These are phyloP conservation scores for Allobates femoralis DNA, from an alignment of 2,797 vertebrate species.

Conservation along the genomic window DNA sequence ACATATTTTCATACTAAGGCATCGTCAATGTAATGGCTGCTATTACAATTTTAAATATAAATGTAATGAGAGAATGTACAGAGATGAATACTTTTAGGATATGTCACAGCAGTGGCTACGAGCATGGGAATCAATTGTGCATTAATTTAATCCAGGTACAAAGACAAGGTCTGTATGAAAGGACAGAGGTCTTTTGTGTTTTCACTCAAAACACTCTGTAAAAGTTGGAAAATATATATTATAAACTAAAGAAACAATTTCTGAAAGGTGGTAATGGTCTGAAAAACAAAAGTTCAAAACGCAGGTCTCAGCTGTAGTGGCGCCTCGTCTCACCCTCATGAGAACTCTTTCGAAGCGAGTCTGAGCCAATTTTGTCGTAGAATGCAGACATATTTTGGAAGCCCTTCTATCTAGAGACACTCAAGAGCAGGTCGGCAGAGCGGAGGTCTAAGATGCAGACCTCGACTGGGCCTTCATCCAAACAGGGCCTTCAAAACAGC, in stretches of 20 bases:
- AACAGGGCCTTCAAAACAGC: slow-evolving; percentile 53
- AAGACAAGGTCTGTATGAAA: slow-evolving; percentile 32
- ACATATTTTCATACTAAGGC: not conserved
- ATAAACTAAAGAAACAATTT: slow-evolving; percentile 38
- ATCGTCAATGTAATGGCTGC: not conserved
- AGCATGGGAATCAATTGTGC: not conserved
- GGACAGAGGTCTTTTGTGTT: slow-evolving; percentile 49
- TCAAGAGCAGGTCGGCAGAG: slow-evolving; percentile 37
- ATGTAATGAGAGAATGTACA: not conserved
- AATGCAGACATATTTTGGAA: slow-evolving; percentile 56
- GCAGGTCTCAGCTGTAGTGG: slow-evolving; percentile 59
- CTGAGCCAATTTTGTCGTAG: slow-evolving; percentile 55
- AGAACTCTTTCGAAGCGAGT: slow-evolving; percentile 31
- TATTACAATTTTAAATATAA: not conserved
- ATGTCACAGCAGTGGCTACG: slow-evolving; percentile 17
- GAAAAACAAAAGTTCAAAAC: slow-evolving; percentile 59
- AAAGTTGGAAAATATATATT: slow-evolving; percentile 53
- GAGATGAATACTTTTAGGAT: not conserved
- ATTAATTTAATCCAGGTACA: slow-evolving; percentile 27
- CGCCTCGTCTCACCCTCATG: slow-evolving; percentile 42
- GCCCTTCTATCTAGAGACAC: slow-evolving; percentile 58
- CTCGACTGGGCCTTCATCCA: slow-evolving; percentile 61
- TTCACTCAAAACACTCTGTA: slow-evolving; percentile 32
- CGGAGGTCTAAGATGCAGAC: slow-evolving; percentile 56
- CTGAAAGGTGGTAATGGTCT: slow-evolving; percentile 55